Conservation (phyloP, 2,888 invertebrate species). For the Ischnura elegans region DNA sequence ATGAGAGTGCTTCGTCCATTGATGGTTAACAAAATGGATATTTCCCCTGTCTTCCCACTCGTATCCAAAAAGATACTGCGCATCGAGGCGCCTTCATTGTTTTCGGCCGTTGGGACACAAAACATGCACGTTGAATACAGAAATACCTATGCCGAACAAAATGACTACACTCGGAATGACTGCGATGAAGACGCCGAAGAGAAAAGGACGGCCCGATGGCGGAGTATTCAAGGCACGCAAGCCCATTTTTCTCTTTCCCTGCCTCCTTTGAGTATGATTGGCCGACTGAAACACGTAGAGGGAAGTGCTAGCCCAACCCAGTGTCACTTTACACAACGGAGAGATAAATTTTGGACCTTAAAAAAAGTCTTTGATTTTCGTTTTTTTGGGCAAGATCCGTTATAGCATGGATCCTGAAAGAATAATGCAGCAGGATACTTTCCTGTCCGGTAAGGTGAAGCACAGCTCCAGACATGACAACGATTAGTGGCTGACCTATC, state of each 20-base stretch:
- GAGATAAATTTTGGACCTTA: not conserved
- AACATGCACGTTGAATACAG: slow-evolving; percentile 23
- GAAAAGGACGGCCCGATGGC: not conserved
- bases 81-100: slow-evolving; percentile 36
- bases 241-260: not conserved
- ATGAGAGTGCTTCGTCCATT: not conserved
- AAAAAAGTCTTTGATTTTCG: not conserved
- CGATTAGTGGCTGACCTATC: no score
- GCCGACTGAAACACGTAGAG: not conserved
- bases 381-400: not conserved
- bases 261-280: not conserved
- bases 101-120: slow-evolving; percentile 46
- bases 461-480: no score
- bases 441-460: not conserved
- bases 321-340: not conserved
- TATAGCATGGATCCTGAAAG: not conserved
- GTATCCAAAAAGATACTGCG: not conserved
- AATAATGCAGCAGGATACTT: not conserved
- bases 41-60: not conserved
- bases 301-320: not conserved
- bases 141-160: slow-evolving; percentile 14
- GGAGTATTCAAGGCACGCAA: slow-evolving; percentile 7
- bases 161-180: slow-evolving; percentile 6
- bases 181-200: not conserved
- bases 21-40: slow-evolving; percentile 51